Evolutionary conservation across 53 echinoderm and acorn worm genomes (phyloP), one percentile per base, ranked within the genome.

Genomic region (Echinometra lucunter): DNA sequence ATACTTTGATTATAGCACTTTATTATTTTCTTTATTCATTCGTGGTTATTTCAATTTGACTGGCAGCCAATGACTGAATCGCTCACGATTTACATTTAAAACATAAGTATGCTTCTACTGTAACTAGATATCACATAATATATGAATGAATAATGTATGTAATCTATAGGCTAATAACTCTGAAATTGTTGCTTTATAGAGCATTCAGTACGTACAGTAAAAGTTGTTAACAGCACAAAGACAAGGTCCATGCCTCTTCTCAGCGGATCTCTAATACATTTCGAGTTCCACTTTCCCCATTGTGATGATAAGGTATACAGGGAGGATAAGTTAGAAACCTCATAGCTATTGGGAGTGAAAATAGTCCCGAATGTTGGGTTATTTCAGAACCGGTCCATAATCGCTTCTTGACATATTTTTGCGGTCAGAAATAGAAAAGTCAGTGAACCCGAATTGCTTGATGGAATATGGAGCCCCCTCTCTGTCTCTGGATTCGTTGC

Each of bases 401-500:
- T 78, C 78, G 42, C 78, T 78, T 78, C 78, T 78, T 78, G 78
- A 78, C 78, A 78, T 78, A 78, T 78, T 78, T 78, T 78, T 78
- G 78, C 78, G 78, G 78, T 78, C 78, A 78, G 23, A 78, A 78
- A 35, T 7, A 35, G 35, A 40, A 42, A 35, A 78, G 78, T 78
- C 78, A 78, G 42, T 78, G 78, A 78, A 78, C 78, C 78, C 78
- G 23, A 78, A 40, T 1, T 9, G 38, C 40, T 19, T 40, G 78
- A 78, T 78, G 42, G 78, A 78, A 78, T 40, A 78, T 38, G 42
- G 78, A 10, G 27, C n/a, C 28, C 28, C 28, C 66, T 63, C 74
- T 34, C 37, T 74, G 13, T 42, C 40, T 69, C 42, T 42, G 11
- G 35, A 9, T 85, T 45, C 49, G n/a, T 85, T 85, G 7, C 27